Evolutionary conservation across 2,888 invertebrate species (phyloP).

Genomic region (Invenusta paracnida): DNA sequence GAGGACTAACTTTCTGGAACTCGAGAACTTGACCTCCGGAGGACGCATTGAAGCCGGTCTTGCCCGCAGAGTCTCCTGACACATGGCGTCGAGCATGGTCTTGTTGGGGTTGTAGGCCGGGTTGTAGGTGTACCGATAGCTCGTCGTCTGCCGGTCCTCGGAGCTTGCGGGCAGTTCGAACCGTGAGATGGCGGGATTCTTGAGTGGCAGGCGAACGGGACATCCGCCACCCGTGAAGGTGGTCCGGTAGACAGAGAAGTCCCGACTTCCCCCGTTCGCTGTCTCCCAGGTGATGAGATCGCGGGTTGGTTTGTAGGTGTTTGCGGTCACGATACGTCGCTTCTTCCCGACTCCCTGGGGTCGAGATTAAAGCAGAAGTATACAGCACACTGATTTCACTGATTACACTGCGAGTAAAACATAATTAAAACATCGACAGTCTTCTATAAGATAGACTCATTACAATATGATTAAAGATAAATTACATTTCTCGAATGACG

Average conservation of each 20-base stretch:
- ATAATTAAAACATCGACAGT: too few species aligned
- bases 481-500: too few species aligned
- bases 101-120: constrained; percentile 21
- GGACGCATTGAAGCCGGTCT: not conserved
- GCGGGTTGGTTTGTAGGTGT: not conserved
- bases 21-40: too few species aligned
- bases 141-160: constrained; percentile 5
- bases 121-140: constrained; percentile 17
- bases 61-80: not conserved
- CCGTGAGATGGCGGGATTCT: not conserved
- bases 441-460: too few species aligned
- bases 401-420: too few species aligned
- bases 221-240: not conserved
- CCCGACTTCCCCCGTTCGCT: not conserved
- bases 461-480: too few species aligned
- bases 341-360: constrained; percentile 10
- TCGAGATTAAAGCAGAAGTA: too few species aligned
- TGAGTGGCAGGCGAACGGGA: not conserved
- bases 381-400: too few species aligned
- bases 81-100: not conserved
- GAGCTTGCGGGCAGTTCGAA: not conserved
- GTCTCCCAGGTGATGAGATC: not conserved
- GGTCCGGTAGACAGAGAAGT: not conserved
- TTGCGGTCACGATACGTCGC: not conserved
- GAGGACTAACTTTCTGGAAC: too few species aligned